Conservation (phyloP, 1,140 invertebrate species). For the Dufourea novaeangliae region DNA sequence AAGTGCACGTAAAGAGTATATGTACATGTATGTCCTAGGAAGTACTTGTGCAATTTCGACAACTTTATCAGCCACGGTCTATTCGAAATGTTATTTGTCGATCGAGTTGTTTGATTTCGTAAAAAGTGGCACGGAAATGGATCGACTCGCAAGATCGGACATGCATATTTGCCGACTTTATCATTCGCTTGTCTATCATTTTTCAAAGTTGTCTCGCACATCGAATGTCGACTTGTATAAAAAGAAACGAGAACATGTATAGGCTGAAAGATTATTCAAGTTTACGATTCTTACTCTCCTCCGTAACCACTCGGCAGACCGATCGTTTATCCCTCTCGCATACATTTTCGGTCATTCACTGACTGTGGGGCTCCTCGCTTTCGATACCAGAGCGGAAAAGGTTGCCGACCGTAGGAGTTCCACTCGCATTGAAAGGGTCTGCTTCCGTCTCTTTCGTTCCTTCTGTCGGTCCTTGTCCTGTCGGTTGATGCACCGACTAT, state of each 20-base stretch:
- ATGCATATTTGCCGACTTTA: too few relatives aligned
- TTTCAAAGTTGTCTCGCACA: too few relatives aligned
- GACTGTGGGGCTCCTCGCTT: constrained; percentile 20
- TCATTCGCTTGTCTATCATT: too few relatives aligned
- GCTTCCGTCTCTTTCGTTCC: constrained; percentile 12
- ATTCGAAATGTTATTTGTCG: background rate
- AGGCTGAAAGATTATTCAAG: background rate
- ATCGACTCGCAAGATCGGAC: too few relatives aligned
- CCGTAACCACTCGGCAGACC: background rate
- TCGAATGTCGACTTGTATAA: background rate
- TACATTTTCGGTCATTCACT: constrained; percentile 33
- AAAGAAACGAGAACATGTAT: background rate
- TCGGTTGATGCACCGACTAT: constrained; percentile 49
- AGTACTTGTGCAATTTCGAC: background rate
- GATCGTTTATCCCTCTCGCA: background rate
- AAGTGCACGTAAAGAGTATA: background rate
- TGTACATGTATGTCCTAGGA: background rate
- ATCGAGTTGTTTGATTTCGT: too few relatives aligned
- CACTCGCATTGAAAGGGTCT: constrained; percentile 23
- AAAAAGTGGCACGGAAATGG: too few relatives aligned
- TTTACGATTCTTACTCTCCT: background rate
- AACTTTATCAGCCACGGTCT: background rate
- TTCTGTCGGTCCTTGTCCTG: background rate
- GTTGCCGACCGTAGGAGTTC: constrained; percentile 52
- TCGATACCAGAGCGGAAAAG: constrained; percentile 36